phyloP scores from a whole-genome alignment of 1,140 invertebrate species.

The Pseudomyrmex concolor region DNA sequence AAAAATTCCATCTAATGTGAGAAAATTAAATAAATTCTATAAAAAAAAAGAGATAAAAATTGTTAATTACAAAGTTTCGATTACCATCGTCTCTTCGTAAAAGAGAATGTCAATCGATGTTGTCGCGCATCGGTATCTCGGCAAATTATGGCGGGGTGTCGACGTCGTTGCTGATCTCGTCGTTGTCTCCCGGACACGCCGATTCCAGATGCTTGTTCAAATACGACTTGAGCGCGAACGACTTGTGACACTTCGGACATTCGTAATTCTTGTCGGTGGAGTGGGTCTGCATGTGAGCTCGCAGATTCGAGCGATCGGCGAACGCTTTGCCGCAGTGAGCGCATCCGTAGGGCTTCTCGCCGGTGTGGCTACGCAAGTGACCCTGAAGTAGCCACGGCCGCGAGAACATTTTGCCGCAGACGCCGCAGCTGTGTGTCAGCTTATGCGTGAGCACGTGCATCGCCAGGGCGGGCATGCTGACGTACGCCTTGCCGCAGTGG shows the following conservation, averaged over 20 bases:
- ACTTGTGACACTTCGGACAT: constrained; percentile 95
- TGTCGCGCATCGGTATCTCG: background rate
- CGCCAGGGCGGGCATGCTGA: constrained; percentile 98
- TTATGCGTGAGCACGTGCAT: constrained; percentile 98
- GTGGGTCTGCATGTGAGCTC: constrained; percentile 98
- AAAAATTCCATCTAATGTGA: background rate
- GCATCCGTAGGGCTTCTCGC: constrained; percentile 99
- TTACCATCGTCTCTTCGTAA: background rate
- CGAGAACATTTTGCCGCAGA: constrained; percentile 97
- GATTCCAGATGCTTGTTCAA: constrained; percentile 98
- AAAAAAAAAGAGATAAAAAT: background rate
- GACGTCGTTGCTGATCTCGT: constrained; percentile 78
- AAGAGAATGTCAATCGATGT: background rate
- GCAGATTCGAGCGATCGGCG: constrained; percentile 96
- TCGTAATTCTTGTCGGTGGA: constrained; percentile 95
- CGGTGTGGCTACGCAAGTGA: constrained; percentile 97
- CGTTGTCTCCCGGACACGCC: constrained; percentile 89
- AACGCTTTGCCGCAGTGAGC: constrained; percentile 99
- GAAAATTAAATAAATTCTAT: background rate
- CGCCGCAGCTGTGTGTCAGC: constrained; percentile 95
- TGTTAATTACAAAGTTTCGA: background rate
- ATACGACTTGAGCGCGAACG: constrained; percentile 98
- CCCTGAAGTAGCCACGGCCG: constrained; percentile 97
- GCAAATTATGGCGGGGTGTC: constrained; percentile 67
- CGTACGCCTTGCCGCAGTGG: constrained; percentile 98